Evolutionary conservation across 1,140 invertebrate species (phyloP), one percentile per base, ranked within the genome.

Genomic region (Sminthurides bifidus): DNA sequence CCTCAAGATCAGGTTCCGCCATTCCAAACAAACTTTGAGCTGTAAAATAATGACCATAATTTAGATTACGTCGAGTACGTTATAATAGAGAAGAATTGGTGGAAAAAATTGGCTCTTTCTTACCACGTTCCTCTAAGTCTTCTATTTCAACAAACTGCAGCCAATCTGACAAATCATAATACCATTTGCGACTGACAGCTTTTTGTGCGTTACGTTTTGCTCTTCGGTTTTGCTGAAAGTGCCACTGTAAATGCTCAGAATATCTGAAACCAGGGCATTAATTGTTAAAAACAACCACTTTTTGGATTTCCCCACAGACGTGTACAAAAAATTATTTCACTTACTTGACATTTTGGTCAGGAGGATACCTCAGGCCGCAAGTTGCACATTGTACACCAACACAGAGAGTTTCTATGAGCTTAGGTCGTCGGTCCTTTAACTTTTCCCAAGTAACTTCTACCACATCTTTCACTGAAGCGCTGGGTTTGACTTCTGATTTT

Each of bases 171-270:
- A 89, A 75, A 65, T 87, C 82, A 67, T 92, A 94, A 70, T 87
- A 92, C 86, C 89, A 93, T 54, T 82, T 79, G 5, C 91, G 73
- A 15, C 83, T 85, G 60, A 85, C 83, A 0, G 87, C 84, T 45
- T 88, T 83, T 23, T 85, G 77, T 0, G 82, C 80, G 1, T 85
- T 85, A 65, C 91, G 87, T 55, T 87, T 81, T 65, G 91, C 89
- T 40, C 83, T 75, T 10, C 89, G 74, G 71, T 97, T 97, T 70
- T 91, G 86, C 10, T 92, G 74, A 72, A 96, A 96, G 74, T 97
- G 93, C 92, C 93, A 96, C 72, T 97, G 92, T 27, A 96, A 76
- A 73, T 96, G 93, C 68, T 91, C 85, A 59, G 86, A 86, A 68
- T 96, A 80, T 48, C 67, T 64, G 33, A 37, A 46, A 49, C 8